These are phyloP conservation scores for Nautilus pompilius DNA, from an alignment of 1,140 invertebrate species.

Conservation along the genomic window DNA sequence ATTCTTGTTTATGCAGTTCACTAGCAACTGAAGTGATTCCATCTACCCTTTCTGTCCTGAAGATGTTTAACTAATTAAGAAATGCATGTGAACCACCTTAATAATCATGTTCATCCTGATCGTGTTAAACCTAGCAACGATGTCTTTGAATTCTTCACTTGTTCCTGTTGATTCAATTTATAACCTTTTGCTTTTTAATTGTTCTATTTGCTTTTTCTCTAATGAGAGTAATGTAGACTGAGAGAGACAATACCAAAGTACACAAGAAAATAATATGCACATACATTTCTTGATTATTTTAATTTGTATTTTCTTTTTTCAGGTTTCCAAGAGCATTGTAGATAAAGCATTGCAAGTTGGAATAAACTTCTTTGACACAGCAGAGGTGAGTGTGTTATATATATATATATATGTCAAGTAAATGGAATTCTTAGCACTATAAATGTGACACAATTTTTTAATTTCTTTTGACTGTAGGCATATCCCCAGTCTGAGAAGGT, in stretches of 20 bases:
- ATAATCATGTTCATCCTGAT: too few relatives aligned
- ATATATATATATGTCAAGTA: too few relatives aligned
- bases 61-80: too few relatives aligned
- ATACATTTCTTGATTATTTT: background rate
- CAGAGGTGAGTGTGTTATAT: constrained; percentile 47
- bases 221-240: background rate
- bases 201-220: background rate
- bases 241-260: background rate
- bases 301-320: constrained; percentile 18
- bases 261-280: background rate
- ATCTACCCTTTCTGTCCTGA: too few relatives aligned
- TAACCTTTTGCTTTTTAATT: background rate
- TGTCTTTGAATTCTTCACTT: background rate
- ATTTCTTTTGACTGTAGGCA: constrained; percentile 28
- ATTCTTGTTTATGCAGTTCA: too few relatives aligned
- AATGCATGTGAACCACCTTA: too few relatives aligned
- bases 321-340: constrained; percentile 46
- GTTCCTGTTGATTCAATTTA: background rate
- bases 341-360: constrained; percentile 49
- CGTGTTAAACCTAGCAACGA: background rate
- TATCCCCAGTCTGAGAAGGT: constrained; percentile 48
- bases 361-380: constrained; percentile 53
- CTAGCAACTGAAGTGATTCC: too few relatives aligned
- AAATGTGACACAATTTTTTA: too few relatives aligned
- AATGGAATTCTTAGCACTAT: too few relatives aligned